phyloP scores from a whole-genome alignment of 2,797 vertebrate genomes.

The Cryptoblepharus egeriae region DNA sequence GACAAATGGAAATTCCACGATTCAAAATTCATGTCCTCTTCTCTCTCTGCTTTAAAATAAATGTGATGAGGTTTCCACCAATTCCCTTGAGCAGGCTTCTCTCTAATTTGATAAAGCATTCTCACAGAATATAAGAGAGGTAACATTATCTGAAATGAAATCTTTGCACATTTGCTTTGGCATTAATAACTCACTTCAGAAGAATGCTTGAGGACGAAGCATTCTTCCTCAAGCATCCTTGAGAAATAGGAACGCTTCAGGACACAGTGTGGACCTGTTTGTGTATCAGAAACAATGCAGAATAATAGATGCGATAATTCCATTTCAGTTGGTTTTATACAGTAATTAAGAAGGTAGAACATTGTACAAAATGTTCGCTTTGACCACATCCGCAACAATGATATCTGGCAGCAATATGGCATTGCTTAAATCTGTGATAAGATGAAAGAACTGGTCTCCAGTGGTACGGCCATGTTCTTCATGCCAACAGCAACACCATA shows the following conservation, averaged over 20 bases:
- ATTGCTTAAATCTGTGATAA: too few relatives aligned
- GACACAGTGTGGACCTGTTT: not conserved
- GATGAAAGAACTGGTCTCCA: too few relatives aligned
- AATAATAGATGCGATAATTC: too few relatives aligned
- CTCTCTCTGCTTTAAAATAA: slow-evolving; percentile 35
- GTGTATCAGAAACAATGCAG: not conserved
- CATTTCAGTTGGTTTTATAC: not conserved
- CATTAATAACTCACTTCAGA: slow-evolving; percentile 12
- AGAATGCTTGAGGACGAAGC: not conserved
- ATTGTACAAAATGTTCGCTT: too few relatives aligned
- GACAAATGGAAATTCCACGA: slow-evolving; percentile 15
- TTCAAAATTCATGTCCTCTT: slow-evolving; percentile 31
- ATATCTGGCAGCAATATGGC: too few relatives aligned
- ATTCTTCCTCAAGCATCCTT: too few relatives aligned
- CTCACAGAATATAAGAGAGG: slow-evolving; percentile 19
- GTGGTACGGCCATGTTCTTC: too few relatives aligned
- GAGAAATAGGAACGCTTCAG: not conserved
- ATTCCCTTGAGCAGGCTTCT: slow-evolving; percentile 34
- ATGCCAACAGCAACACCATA: too few relatives aligned
- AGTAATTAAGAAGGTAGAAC: too few relatives aligned
- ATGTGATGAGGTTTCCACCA: slow-evolving; percentile 28
- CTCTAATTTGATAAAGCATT: slow-evolving; percentile 36
- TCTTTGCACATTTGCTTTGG: slow-evolving; percentile 33
- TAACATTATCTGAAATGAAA: slow-evolving; percentile 36
- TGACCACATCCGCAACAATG: too few relatives aligned